phyloP scores from a whole-genome alignment of 2,113 vertebrate species.

The Pampusana beccarii region DNA sequence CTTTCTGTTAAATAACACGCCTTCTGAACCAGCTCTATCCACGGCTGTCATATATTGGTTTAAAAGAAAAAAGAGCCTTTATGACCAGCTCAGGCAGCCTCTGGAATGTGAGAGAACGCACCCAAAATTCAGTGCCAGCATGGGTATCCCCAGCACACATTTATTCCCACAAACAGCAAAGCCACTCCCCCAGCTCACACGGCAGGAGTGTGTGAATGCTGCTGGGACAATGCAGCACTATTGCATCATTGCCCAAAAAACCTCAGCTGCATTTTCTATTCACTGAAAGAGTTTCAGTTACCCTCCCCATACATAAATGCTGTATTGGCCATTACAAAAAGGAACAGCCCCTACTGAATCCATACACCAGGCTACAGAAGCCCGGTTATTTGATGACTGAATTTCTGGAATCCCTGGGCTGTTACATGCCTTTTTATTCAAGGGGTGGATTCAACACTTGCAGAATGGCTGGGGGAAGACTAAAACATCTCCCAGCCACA shows the following conservation, averaged over 20 bases:
- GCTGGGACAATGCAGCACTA: constrained; percentile 56
- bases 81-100: neutral
- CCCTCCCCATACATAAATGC: neutral
- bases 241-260: constrained; percentile 59
- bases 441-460: neutral
- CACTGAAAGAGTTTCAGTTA: neutral
- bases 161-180: constrained; percentile 13
- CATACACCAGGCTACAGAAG: neutral
- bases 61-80: neutral
- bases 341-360: neutral
- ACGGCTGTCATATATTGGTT: neutral
- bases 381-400: neutral
- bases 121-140: neutral
- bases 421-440: neutral
- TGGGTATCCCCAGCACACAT: neutral
- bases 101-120: neutral
- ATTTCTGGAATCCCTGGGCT: neutral
- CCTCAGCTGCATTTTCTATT: constrained; percentile 54
- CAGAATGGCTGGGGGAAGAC: neutral
- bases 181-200: constrained; percentile 55
- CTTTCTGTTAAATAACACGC: neutral
- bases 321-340: neutral
- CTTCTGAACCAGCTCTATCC: neutral
- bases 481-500: neutral
- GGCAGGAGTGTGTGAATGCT: constrained; percentile 27